These are phyloP conservation scores for Camponotus vicinus DNA, from an alignment of 1,140 invertebrate genomes.

Conservation along the genomic window DNA sequence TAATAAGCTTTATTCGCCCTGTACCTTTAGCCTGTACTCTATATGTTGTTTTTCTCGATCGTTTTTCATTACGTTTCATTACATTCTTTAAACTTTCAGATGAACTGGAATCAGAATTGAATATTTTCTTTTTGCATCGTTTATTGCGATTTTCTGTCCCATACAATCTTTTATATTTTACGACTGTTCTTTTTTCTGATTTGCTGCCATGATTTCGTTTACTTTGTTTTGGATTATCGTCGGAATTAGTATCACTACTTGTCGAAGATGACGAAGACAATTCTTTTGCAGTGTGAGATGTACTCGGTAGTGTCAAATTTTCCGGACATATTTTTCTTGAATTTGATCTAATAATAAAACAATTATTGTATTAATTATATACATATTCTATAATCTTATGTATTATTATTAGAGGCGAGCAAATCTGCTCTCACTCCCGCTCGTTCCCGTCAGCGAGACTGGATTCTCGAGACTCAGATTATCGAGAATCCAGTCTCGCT, in stretches of 20 bases:
- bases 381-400: too few relatives aligned
- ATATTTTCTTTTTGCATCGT: conserved; percentile 55
- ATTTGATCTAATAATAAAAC: conserved; percentile 31
- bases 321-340: background rate
- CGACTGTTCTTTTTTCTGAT: conserved; percentile 48
- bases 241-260: conserved; percentile 65
- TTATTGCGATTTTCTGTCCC: conserved; percentile 56
- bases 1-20: conserved; percentile 63
- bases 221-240: conserved; percentile 62
- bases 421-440: too few relatives aligned
- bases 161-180: conserved; percentile 66
- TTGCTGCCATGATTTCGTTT: conserved; percentile 62
- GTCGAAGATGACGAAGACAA: conserved; percentile 25
- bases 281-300: conserved; percentile 50
- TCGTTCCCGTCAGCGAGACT: too few relatives aligned
- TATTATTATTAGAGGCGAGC: too few relatives aligned
- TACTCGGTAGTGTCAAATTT: conserved; percentile 59
- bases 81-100: background rate
- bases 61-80: conserved; percentile 37
- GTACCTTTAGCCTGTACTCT: conserved; percentile 45
- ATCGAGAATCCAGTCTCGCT: too few relatives aligned
- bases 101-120: conserved; percentile 59
- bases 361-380: background rate
- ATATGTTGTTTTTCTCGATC: conserved; percentile 46
- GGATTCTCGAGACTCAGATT: too few relatives aligned